A percentile compares a stretch with the other conserved stretches of the same genome.
Evolutionary conservation across 1,140 invertebrate genomes (phyloP).

Genomic region (Tetraneura akinire): DNA sequence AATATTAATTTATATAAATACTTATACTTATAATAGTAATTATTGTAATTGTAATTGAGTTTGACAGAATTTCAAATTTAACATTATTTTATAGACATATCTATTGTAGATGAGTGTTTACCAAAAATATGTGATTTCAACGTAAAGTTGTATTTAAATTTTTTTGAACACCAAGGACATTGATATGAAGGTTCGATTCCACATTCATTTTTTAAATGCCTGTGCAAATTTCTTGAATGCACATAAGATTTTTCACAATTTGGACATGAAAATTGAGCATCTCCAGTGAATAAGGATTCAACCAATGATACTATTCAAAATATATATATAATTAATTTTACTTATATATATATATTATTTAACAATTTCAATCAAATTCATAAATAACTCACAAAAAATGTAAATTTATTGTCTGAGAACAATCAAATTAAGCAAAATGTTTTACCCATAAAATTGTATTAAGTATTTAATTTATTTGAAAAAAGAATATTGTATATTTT

Average conservation of each 20-base stretch:
- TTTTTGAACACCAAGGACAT: slow-evolving; percentile 57
- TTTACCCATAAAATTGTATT: too few relatives aligned
- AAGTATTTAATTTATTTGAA: not conserved
- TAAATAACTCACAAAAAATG: not conserved
- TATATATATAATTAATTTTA: not conserved
- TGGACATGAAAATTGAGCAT: slow-evolving; percentile 30
- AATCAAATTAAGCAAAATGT: too few relatives aligned
- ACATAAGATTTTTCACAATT: slow-evolving; percentile 52
- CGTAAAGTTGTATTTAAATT: slow-evolving; percentile 56
- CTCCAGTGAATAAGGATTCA: slow-evolving; percentile 21
- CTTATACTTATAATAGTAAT: too few relatives aligned
- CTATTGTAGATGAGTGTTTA: slow-evolving; percentile 40
- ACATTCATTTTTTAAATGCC: slow-evolving; percentile 55
- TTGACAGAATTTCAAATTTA: too few relatives aligned
- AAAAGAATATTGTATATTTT: not conserved
- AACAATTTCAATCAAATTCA: too few relatives aligned
- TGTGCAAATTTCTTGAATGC: slow-evolving; percentile 54
- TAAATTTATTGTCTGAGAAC: too few relatives aligned
- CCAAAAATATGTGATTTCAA: slow-evolving; percentile 55
- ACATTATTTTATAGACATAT: slow-evolving; percentile 7
- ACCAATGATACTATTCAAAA: slow-evolving; percentile 32
- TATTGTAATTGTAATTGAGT: too few relatives aligned
- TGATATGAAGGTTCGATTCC: slow-evolving; percentile 52
- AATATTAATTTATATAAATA: too few relatives aligned
- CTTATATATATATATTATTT: too few relatives aligned